Conservation (phyloP, 2,888 invertebrate genomes). For the Eurytoma adleriae region DNA sequence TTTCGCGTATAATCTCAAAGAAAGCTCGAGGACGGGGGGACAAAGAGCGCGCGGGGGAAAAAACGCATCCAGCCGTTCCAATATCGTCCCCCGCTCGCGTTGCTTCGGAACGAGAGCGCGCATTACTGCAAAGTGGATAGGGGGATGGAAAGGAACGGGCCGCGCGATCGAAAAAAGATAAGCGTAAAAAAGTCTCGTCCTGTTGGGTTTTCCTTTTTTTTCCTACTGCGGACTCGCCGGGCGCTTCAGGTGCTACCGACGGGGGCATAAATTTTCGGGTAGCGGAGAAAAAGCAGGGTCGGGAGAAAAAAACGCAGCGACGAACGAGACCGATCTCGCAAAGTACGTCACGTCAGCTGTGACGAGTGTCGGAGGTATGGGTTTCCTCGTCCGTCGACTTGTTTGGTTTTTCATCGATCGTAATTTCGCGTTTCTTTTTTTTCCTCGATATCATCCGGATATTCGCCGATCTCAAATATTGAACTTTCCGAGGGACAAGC, state of each 20-base stretch:
- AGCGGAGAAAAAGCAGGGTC: neutral
- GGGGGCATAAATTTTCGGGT: neutral
- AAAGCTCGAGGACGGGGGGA: neutral
- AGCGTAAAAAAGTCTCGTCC: neutral
- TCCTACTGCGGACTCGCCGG: neutral
- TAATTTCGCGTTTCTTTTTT: conserved; percentile 5
- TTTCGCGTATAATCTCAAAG: neutral
- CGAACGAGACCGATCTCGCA: conserved; percentile 8
- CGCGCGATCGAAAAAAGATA: neutral
- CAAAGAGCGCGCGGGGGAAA: neutral
- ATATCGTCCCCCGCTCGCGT: neutral
- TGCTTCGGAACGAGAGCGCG: neutral
- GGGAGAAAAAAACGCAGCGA: neutral
- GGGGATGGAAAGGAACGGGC: neutral
- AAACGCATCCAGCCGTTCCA: neutral
- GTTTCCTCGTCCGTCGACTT: neutral
- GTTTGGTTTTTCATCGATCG: conserved; percentile 12
- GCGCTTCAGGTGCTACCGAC: conserved; percentile 7
- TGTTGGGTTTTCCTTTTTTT: neutral
- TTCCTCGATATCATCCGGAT: no score
- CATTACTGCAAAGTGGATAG: neutral
- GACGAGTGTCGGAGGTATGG: neutral
- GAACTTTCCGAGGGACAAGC: neutral
- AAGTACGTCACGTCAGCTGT: conserved; percentile 17
- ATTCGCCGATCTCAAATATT: conserved; percentile 9